Evolutionary conservation across 2,113 vertebrate species (phyloP).

Genomic region (Ciconia stormi): DNA sequence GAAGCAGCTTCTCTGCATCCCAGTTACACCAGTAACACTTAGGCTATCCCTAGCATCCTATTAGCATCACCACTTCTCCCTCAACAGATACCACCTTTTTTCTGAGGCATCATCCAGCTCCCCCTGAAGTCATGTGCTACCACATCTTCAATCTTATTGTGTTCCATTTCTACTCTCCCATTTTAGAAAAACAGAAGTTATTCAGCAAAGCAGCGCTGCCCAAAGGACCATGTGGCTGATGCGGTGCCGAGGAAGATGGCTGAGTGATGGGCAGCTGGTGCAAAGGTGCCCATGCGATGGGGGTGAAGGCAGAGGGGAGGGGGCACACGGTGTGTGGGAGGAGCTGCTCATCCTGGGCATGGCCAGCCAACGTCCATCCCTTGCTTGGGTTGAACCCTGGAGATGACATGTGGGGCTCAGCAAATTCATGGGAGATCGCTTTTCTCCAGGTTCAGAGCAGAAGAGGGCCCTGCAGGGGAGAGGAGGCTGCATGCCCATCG

Average conservation of each 20-base stretch:
- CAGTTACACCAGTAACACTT: background rate
- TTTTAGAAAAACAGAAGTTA: background rate
- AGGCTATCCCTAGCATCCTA: background rate
- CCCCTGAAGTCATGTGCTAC: background rate
- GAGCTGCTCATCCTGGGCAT: background rate
- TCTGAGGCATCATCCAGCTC: background rate
- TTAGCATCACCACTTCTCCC: background rate
- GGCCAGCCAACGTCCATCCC: background rate
- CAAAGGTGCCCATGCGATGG: fast-evolving
- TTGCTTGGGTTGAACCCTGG: background rate
- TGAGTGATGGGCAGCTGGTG: background rate
- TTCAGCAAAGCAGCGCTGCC: background rate
- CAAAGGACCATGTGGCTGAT: background rate
- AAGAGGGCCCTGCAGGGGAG: background rate
- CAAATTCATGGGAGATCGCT: background rate
- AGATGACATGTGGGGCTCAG: background rate
- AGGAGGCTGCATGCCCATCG: background rate
- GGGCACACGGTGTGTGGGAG: fast-evolving
- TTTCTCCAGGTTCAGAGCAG: background rate
- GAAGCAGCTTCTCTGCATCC: background rate
- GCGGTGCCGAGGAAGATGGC: background rate
- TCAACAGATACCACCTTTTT: background rate
- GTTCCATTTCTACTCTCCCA: background rate
- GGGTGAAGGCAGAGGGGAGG: background rate
- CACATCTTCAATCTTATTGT: background rate